These are phyloP conservation scores for Hippasteria phrygiana DNA, from an alignment of 53 echinoderm and acorn worm genomes.

Conservation along the genomic window DNA sequence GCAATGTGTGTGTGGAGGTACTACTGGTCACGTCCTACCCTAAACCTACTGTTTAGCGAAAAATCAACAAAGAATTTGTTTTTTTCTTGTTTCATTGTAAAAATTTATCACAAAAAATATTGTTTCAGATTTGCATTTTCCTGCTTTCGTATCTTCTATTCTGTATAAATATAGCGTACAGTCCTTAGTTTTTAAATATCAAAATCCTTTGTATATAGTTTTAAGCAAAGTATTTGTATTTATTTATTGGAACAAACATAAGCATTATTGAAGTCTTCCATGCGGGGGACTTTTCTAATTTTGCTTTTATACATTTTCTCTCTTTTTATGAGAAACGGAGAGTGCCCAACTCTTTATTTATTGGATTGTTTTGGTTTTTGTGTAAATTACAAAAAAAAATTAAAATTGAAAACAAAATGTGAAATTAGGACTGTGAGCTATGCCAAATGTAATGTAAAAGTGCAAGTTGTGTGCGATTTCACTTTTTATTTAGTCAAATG, in stretches of 20 bases:
- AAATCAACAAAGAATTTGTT: background rate
- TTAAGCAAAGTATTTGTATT: slow-evolving; percentile 67
- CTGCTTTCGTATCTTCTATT: background rate
- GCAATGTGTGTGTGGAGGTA: too few relatives aligned
- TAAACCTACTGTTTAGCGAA: too few relatives aligned
- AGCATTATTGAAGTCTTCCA: slow-evolving; percentile 47
- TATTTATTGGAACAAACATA: slow-evolving; percentile 59
- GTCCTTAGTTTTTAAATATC: slow-evolving; percentile 14
- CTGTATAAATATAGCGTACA: slow-evolving; percentile 25
- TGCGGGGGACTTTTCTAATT: background rate
- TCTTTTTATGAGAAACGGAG: background rate
- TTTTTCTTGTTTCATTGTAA: background rate
- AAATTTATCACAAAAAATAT: background rate
- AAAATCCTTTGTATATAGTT: slow-evolving; percentile 36
- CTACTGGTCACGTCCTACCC: too few relatives aligned
- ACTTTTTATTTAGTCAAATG: background rate
- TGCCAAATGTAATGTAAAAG: slow-evolving; percentile 26
- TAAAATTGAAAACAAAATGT: background rate
- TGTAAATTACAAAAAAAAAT: slow-evolving; percentile 19
- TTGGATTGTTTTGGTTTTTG: slow-evolving; percentile 48
- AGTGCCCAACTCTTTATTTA: slow-evolving; percentile 23
- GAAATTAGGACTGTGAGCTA: slow-evolving; percentile 8
- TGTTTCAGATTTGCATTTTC: background rate
- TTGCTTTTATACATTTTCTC: background rate
- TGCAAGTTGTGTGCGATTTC: slow-evolving; percentile 15